Evolutionary conservation across 2,888 invertebrate species (phyloP).

Genomic region (Dione juno): DNA sequence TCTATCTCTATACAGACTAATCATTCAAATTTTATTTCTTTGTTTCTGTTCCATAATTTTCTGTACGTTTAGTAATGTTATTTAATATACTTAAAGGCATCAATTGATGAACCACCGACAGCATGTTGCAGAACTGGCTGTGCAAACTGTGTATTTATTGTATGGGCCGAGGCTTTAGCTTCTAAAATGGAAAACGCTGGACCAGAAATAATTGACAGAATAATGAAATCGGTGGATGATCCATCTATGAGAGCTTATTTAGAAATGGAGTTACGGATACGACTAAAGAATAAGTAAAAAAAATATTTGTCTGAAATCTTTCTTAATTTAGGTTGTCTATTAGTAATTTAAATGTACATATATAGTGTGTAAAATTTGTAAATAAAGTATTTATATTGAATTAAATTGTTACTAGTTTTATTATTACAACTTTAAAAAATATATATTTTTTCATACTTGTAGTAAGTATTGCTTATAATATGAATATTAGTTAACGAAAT

Average conservation of each 20-base stretch:
- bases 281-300: conserved; percentile 56
- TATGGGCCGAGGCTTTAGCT: conserved; percentile 91
- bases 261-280: conserved; percentile 87
- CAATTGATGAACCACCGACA: conserved; percentile 88
- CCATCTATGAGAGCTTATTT: conserved; percentile 92
- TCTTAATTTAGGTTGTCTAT: background rate
- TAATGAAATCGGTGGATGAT: conserved; percentile 90
- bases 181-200: conserved; percentile 85
- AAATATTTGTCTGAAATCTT: conserved; percentile 3
- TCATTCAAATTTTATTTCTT: background rate
- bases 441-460: too few species aligned
- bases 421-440: background rate
- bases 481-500: too few species aligned
- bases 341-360: conserved; percentile 3
- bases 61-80: background rate
- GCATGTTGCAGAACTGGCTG: conserved; percentile 97
- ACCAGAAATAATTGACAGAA: conserved; percentile 86
- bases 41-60: background rate
- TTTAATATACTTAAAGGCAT: conserved; percentile 59
- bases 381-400: background rate
- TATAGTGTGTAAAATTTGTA: background rate
- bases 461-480: too few species aligned
- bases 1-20: too few species aligned
- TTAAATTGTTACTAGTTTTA: background rate
- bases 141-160: conserved; percentile 96